These are phyloP conservation scores for Pyralis farinalis DNA, from an alignment of 2,888 invertebrate species.

Conservation along the genomic window DNA sequence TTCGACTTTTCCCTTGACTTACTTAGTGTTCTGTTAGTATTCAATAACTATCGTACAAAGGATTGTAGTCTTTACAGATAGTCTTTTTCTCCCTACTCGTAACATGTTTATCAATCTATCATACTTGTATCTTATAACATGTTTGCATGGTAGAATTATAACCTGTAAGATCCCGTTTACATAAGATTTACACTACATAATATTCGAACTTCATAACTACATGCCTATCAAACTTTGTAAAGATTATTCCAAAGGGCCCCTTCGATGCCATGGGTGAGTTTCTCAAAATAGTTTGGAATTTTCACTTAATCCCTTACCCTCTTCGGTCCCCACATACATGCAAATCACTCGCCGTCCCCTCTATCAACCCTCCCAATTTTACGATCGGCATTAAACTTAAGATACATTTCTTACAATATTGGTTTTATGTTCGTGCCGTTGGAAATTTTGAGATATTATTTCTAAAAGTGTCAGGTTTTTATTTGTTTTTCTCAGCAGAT, in stretches of 20 bases:
- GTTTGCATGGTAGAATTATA: no score
- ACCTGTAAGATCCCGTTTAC: no score
- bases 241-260: neutral
- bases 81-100: no score
- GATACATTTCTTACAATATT: conserved; percentile 38
- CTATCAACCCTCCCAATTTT: conserved; percentile 30
- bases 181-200: neutral
- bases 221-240: neutral
- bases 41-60: no score
- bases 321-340: conserved; percentile 38
- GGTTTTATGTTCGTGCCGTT: conserved; percentile 20
- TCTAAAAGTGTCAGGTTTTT: no score
- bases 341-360: conserved; percentile 44
- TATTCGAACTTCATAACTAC: neutral
- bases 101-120: no score
- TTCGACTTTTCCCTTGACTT: no score
- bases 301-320: conserved; percentile 40
- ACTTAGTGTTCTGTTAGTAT: no score
- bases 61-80: no score
- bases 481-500: no score
- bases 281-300: conserved; percentile 27
- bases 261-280: conserved; percentile 3
- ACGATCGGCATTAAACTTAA: conserved; percentile 50
- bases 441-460: conserved; percentile 6
- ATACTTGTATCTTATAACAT: no score